Evolutionary conservation across 2,888 invertebrate species (phyloP), one percentile per base, ranked within the genome.

Genomic region (Eurois occulta): DNA sequence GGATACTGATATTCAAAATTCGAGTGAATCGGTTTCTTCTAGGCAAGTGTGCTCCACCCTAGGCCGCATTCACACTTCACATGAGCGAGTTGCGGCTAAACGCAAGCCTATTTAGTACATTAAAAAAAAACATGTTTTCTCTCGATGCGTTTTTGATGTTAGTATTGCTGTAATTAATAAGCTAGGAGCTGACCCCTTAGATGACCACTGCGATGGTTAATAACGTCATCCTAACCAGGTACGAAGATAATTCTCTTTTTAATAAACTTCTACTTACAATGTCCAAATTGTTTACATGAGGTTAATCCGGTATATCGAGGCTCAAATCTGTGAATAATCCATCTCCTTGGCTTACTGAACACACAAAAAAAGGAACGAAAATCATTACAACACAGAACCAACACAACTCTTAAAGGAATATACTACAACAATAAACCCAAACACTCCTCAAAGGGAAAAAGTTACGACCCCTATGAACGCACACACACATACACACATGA

Each of bases 401-500:
- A 72, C 32, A 38, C 65, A 66, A 72, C 32, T 75, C 71, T 41
- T 75, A 75, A 55, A 75, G 68, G 65, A 75, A 78, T 78, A 72
- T 69, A 69, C 60, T 71, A 41, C 64, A 69, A 84, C 65, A 83
- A 70, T 83, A 76, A 65, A 41, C 62, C 65, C 76, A 79, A 75
- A 82, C 46, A 75, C 55, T 41, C 67, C 73, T 81, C 72, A 81
- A 83, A 81, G 73, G 66, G 60, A 72, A 84, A 75, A 84, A 72
- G 62, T 58, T 72, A 68, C 84, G 71, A 79, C 84, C 79, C 78
- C 71, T 72, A 60, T 64, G 55, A 67, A 72, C 55, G 46, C 72
- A 68, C 81, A 16, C 77, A 80, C 72, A 78, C 86, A 74, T 60
- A 46, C 16, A 35, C 52, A 75, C 65, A n/a, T 86, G 86, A 86